phyloP scores from a whole-genome alignment of 1,140 invertebrate genomes.

The Ceratitis capitata region DNA sequence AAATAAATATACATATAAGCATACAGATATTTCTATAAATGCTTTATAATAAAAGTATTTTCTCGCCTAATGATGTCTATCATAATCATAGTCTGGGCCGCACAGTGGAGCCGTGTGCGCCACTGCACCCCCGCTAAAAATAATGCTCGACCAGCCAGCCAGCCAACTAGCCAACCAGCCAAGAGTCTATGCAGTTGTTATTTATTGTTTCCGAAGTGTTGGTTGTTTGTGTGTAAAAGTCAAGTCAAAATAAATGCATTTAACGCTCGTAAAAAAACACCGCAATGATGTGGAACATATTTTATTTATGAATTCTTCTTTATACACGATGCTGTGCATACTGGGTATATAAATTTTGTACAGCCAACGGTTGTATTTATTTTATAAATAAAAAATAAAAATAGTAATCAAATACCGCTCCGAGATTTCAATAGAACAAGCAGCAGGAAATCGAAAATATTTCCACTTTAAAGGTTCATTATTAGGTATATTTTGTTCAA shows the following conservation, averaged over 20 bases:
- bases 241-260: slow-evolving; percentile 10
- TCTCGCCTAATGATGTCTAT: not conserved
- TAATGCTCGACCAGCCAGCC: not conserved
- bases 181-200: not conserved
- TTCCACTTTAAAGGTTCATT: no score
- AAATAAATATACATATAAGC: no score
- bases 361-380: no score
- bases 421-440: no score
- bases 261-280: not conserved
- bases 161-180: not conserved
- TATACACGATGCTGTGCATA: no score
- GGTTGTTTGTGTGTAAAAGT: not conserved
- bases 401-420: no score
- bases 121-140: not conserved
- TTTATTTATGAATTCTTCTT: not conserved
- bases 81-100: not conserved
- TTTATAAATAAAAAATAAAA: no score
- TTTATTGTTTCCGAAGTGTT: not conserved
- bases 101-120: not conserved
- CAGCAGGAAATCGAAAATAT: no score
- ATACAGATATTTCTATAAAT: not conserved
- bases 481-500: no score
- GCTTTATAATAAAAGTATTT: not conserved
- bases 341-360: no score
- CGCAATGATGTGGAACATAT: not conserved